Evolutionary conservation across 2,888 invertebrate species (phyloP).

Genomic region (Sepiola atlantica): DNA sequence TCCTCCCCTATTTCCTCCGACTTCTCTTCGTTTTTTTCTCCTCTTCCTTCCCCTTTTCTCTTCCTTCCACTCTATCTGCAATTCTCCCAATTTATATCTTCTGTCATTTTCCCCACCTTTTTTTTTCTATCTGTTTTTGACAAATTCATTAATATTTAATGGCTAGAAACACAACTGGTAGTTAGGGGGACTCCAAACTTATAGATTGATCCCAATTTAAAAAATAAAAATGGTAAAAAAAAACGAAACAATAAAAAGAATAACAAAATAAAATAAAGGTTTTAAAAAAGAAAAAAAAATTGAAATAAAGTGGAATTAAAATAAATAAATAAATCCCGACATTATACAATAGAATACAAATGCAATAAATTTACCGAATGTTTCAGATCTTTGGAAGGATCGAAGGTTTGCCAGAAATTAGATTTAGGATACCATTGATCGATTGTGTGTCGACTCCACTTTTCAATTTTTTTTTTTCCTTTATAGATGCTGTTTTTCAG

Average conservation of each 20-base stretch:
- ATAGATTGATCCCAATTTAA: slow-evolving; percentile 16
- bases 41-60: not conserved
- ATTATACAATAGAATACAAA: not conserved
- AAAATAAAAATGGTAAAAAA: not conserved
- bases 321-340: not conserved
- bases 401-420: slow-evolving; percentile 3
- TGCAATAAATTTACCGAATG: not conserved
- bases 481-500: not conserved
- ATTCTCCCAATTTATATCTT: not conserved
- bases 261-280: not conserved
- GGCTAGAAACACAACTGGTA: not conserved
- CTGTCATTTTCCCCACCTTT: not conserved
- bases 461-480: not conserved
- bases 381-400: not conserved
- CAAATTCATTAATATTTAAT: slow-evolving; percentile 21
- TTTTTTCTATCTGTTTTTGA: not conserved
- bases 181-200: not conserved
- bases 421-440: slow-evolving; percentile 8
- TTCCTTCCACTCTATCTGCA: not conserved
- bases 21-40: too few species aligned
- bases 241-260: not conserved
- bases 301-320: not conserved
- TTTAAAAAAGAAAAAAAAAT: not conserved
- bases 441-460: not conserved
- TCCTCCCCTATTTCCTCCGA: too few species aligned